Conservation (phyloP, 2,888 invertebrate species). For the Tortricodes alternella region DNA sequence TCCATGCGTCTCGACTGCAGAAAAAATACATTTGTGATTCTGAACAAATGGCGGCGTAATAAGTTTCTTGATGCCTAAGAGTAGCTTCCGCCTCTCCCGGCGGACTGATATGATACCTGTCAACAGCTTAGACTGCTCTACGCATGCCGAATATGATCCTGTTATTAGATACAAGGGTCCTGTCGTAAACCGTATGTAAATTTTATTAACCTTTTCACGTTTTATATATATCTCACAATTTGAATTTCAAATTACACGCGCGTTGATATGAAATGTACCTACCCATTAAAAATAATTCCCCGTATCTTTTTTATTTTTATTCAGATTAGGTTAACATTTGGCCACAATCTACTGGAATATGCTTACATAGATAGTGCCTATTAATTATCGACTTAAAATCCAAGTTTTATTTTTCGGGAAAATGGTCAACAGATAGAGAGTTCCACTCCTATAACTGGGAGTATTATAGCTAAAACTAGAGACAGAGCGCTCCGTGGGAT, state of each 20-base stretch:
- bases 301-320: too few species aligned
- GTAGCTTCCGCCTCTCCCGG: neutral
- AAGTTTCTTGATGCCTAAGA: constrained; percentile 32
- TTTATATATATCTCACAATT: constrained; percentile 5
- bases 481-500: too few species aligned
- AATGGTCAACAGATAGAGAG: too few species aligned
- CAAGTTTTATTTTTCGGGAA: too few species aligned
- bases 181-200: constrained; percentile 14
- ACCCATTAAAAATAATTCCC: neutral
- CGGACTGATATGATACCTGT: constrained; percentile 18
- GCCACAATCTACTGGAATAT: too few species aligned
- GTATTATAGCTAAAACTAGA: too few species aligned
- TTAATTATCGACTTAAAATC: too few species aligned
- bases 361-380: too few species aligned
- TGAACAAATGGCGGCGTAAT: constrained; percentile 33
- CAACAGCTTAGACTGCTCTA: constrained; percentile 25
- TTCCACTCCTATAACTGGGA: too few species aligned
- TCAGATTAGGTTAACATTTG: too few species aligned
- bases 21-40: constrained; percentile 39
- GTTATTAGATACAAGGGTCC: constrained; percentile 16
- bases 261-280: neutral
- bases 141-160: constrained; percentile 12
- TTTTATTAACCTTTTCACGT: constrained; percentile 16
- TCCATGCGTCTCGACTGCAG: constrained; percentile 47
- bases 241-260: constrained; percentile 4